Conservation (phyloP, 2,797 vertebrate species). For the Choloepus didactylus region DNA sequence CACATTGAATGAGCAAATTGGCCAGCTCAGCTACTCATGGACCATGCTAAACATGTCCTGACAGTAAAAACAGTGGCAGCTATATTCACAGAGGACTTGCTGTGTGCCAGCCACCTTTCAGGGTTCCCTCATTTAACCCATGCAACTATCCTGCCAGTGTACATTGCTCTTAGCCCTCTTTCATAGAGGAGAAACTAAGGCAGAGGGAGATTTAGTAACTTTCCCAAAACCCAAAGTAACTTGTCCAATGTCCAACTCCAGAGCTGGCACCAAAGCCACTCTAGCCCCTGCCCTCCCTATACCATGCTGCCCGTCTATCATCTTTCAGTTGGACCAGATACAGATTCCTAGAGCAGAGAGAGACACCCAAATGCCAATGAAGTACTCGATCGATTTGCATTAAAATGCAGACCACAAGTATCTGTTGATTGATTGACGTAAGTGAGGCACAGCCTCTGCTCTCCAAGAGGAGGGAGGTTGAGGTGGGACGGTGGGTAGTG, state of each 20-base stretch:
- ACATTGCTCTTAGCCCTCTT: neutral
- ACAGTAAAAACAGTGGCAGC: neutral
- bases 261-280: neutral
- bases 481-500: neutral
- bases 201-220: neutral
- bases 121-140: neutral
- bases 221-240: neutral
- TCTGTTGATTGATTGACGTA: neutral
- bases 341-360: neutral
- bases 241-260: neutral
- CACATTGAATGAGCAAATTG: neutral
- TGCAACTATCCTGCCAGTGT: neutral
- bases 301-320: neutral
- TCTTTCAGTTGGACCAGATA: neutral
- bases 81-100: neutral
- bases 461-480: neutral
- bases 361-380: neutral
- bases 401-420: neutral
- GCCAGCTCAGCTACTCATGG: neutral
- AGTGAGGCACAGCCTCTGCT: neutral
- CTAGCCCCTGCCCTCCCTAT: neutral
- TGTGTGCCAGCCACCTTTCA: fast-evolving
- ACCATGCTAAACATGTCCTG: neutral
- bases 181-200: neutral
- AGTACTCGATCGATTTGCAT: neutral